A percentile compares a stretch with the other conserved stretches of the same genome.
Evolutionary conservation across 2,888 invertebrate species (phyloP).

Genomic region (Himalopsyche kuldschensis): DNA sequence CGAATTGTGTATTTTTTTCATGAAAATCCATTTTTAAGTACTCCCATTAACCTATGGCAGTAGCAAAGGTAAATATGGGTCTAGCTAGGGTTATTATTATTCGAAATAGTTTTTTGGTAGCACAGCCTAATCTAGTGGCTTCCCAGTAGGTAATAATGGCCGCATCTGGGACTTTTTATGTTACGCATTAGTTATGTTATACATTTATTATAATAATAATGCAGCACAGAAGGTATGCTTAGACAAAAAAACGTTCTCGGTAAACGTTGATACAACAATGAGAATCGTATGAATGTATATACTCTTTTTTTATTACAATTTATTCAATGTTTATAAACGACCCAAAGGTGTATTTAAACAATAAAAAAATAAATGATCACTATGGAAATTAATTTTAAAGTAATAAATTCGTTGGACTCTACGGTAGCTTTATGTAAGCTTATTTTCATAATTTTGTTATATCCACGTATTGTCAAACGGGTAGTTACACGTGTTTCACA

Average conservation of each 20-base stretch:
- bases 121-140: not conserved
- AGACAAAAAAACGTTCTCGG: not conserved
- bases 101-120: not conserved
- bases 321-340: too few species aligned
- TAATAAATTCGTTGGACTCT: too few species aligned
- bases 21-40: not conserved
- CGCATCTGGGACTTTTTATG: not conserved
- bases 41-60: not conserved
- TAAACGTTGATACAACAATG: not conserved
- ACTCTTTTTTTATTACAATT: too few species aligned
- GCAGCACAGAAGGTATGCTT: not conserved
- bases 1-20: not conserved
- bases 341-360: too few species aligned
- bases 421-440: too few species aligned
- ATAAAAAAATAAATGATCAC: too few species aligned
- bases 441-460: too few species aligned
- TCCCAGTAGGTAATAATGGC: not conserved
- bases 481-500: too few species aligned
- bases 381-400: too few species aligned
- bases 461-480: too few species aligned
- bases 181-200: not conserved
- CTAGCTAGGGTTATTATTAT: not conserved
- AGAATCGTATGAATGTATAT: too few species aligned
- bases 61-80: constrained; percentile 26
- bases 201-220: not conserved